phyloP scores from a whole-genome alignment of 92 coral and sea anemone species.

The Ricordea florida region DNA sequence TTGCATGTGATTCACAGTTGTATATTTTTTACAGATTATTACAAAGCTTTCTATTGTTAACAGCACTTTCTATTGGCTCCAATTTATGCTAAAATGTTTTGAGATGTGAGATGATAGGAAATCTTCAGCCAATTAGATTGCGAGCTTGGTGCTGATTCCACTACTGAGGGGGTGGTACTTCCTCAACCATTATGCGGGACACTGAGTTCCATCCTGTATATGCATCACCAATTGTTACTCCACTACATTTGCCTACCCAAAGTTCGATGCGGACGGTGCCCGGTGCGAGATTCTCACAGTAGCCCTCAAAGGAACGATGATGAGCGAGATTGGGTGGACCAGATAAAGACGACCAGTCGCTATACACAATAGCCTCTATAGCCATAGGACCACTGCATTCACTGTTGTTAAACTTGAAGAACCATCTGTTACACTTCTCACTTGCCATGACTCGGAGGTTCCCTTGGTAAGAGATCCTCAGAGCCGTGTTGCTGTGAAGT shows the following conservation, averaged over 20 bases:
- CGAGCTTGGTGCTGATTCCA: too few relatives aligned
- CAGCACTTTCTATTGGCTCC: too few relatives aligned
- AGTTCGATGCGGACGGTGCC: not conserved
- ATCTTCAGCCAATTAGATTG: too few relatives aligned
- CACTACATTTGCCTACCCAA: not conserved
- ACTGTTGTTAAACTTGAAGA: not conserved
- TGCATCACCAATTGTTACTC: not conserved
- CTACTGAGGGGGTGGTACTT: conserved; percentile 5
- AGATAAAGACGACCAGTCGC: not conserved
- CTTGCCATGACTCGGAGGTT: not conserved
- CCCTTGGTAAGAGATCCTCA: not conserved
- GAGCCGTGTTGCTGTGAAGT: not conserved
- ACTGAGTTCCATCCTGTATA: conserved; percentile 8
- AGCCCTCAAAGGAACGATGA: not conserved
- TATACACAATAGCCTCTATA: not conserved
- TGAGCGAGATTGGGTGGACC: not conserved
- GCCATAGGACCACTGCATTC: not conserved
- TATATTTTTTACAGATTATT: too few relatives aligned
- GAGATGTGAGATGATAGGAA: too few relatives aligned
- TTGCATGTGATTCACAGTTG: too few relatives aligned
- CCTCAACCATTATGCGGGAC: conserved; percentile 3
- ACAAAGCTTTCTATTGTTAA: too few relatives aligned
- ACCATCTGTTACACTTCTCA: not conserved
- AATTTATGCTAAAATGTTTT: too few relatives aligned
- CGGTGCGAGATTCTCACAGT: not conserved